phyloP scores from a whole-genome alignment of 23 tunicate genomes.

The Diplosoma virens region DNA sequence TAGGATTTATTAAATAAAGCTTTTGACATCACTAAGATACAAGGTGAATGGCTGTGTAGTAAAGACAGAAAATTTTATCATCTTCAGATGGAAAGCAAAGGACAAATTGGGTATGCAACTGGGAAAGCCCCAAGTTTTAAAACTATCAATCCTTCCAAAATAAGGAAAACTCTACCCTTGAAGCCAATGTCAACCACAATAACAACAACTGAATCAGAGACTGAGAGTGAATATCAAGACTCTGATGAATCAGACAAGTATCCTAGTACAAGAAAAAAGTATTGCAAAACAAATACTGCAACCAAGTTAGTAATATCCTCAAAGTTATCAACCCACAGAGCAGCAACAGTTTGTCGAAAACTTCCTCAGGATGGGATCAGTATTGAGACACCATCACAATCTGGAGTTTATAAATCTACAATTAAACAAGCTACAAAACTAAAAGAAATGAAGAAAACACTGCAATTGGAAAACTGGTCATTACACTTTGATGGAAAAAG shows the following conservation, averaged over 20 bases:
- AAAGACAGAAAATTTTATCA: background rate
- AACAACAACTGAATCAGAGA: background rate
- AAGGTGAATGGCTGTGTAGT: background rate
- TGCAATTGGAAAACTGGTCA: background rate
- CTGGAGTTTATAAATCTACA: background rate
- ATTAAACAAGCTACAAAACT: background rate
- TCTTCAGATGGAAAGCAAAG: background rate
- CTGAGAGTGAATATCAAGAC: background rate
- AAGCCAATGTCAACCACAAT: background rate
- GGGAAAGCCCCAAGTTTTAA: background rate
- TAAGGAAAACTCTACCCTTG: background rate
- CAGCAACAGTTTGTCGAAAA: background rate
- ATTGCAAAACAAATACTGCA: background rate
- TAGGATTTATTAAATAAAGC: background rate
- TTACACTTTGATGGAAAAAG: background rate
- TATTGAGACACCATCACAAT: background rate
- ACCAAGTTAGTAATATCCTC: background rate
- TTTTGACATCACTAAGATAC: background rate
- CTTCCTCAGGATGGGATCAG: background rate
- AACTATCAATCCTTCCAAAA: background rate
- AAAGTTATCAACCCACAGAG: background rate
- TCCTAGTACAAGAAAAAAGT: background rate
- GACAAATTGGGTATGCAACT: background rate
- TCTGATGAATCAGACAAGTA: background rate
- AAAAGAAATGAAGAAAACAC: background rate